A percentile compares a stretch with the other conserved stretches of the same genome.
These are phyloP conservation scores for Paramormyrops hopkinsi DNA, from an alignment of 2,797 vertebrate genomes.

Conservation along the genomic window DNA sequence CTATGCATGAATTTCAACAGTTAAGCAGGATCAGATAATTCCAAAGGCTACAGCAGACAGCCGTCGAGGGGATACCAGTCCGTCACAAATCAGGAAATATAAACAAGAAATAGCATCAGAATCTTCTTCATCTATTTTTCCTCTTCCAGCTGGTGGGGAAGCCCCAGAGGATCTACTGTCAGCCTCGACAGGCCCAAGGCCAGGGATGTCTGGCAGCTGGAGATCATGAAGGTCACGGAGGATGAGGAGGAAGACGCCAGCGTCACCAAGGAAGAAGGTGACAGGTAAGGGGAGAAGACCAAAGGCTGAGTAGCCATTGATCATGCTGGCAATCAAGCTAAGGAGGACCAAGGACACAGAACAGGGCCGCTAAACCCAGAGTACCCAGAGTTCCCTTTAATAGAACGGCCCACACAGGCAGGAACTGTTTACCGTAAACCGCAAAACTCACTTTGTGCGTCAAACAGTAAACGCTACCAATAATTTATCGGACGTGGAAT, in stretches of 20 bases:
- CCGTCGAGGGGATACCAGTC: not conserved
- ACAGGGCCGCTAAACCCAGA: not conserved
- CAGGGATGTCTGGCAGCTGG: slow-evolving; percentile 78
- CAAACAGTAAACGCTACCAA: not conserved
- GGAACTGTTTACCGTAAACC: not conserved
- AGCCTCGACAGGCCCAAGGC: slow-evolving; percentile 85
- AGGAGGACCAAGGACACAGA: not conserved
- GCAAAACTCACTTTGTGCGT: not conserved
- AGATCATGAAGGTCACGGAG: slow-evolving; percentile 68
- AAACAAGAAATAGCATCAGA: not conserved
- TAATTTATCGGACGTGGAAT: not conserved
- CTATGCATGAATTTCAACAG: not conserved
- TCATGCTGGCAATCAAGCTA: not conserved
- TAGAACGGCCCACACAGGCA: not conserved
- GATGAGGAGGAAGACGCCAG: slow-evolving; percentile 78
- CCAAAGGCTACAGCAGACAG: not conserved
- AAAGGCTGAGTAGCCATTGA: slow-evolving; percentile 57
- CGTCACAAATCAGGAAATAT: not conserved
- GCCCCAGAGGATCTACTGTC: slow-evolving; percentile 75
- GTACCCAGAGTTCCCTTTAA: not conserved
- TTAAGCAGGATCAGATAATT: not conserved
- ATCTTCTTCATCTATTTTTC: not conserved
- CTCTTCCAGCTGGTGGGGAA: slow-evolving; percentile 78
- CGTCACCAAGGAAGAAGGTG: slow-evolving; percentile 66
- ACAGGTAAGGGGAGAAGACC: slow-evolving; percentile 70